Conservation (phyloP, 37 sponge, comb jelly and placozoan species). For the Hormiphora californensis region DNA sequence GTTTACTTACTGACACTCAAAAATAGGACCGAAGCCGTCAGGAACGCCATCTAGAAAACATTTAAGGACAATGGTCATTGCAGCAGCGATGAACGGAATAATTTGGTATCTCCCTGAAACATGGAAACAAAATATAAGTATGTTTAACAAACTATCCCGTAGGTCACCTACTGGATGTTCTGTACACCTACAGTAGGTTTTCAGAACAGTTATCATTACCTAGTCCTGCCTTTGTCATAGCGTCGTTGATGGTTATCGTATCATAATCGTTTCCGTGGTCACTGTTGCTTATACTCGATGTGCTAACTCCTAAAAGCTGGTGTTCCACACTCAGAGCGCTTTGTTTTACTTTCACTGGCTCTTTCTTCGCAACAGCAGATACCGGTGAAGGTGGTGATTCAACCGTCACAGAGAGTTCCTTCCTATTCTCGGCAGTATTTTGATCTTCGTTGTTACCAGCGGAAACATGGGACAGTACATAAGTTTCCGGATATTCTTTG, state of each 20-base stretch:
- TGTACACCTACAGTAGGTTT: no score
- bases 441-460: not conserved
- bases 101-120: not conserved
- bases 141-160: no score
- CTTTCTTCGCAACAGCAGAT: not conserved
- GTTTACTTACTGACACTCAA: conserved; percentile 15
- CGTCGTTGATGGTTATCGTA: not conserved
- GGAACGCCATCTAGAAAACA: conserved; percentile 41
- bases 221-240: not conserved
- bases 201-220: no score
- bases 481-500: no score
- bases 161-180: no score
- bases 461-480: no score
- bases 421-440: no score
- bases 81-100: conserved; percentile 28
- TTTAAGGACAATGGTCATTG: conserved; percentile 5
- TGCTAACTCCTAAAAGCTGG: conserved; percentile 34
- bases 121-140: no score
- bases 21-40: conserved; percentile 4
- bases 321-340: conserved; percentile 43
- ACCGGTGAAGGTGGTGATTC: not conserved
- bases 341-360: not conserved
- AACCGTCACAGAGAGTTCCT: not conserved
- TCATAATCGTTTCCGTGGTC: not conserved
- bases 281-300: conserved; percentile 5